These are phyloP conservation scores for Corvus moneduloides DNA, from an alignment of 2,113 vertebrate species.

Conservation along the genomic window DNA sequence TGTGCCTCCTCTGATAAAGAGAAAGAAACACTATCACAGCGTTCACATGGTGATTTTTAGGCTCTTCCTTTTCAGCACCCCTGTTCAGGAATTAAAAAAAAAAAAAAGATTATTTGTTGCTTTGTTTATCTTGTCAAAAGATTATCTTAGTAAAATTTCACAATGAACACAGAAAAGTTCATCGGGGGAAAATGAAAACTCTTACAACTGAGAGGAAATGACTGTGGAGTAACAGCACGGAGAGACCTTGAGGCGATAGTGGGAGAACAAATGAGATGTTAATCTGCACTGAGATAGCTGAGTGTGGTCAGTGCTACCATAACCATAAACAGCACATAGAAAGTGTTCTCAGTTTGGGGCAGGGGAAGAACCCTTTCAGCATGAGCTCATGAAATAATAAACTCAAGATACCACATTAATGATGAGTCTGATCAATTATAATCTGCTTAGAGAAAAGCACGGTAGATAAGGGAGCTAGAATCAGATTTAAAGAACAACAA, in stretches of 20 bases:
- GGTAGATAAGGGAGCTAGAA: neutral
- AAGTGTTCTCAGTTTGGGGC: neutral
- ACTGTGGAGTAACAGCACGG: neutral
- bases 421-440: constrained; percentile 1
- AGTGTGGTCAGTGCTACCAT: neutral
- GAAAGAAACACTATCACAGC: constrained; percentile 7
- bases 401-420: neutral
- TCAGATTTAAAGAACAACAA: neutral
- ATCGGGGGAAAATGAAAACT: neutral
- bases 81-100: neutral
- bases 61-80: constrained; percentile 33
- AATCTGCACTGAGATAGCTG: neutral
- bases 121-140: neutral
- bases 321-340: neutral
- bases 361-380: neutral
- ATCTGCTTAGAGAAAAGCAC: neutral
- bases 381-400: neutral
- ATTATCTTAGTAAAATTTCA: neutral
- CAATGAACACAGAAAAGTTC: neutral
- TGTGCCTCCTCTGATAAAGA: constrained; percentile 13
- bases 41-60: neutral
- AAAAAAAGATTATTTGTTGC: neutral
- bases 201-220: neutral
- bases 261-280: neutral
- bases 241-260: neutral